Conservation (phyloP, 2,888 invertebrate species). For the Limenitis camilla region DNA sequence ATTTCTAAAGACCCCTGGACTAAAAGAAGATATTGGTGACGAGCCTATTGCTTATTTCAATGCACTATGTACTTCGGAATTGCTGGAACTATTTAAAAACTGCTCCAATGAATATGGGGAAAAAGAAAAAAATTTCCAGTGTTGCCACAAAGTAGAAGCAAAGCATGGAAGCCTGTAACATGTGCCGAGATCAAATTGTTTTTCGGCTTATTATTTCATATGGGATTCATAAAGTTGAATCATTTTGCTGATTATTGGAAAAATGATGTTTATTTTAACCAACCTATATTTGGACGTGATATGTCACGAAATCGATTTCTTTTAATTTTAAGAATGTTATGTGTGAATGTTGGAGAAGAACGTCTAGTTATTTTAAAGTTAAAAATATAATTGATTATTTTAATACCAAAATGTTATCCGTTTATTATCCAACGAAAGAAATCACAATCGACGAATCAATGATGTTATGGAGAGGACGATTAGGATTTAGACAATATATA, state of each 20-base stretch:
- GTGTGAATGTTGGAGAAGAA: slow-evolving; percentile 13
- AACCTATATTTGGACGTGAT: slow-evolving; percentile 14
- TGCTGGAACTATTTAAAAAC: slow-evolving; percentile 16
- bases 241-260: slow-evolving; percentile 18
- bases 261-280: slow-evolving; percentile 16
- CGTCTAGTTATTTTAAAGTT: slow-evolving; percentile 15
- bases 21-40: slow-evolving; percentile 21
- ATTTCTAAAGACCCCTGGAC: slow-evolving; percentile 17
- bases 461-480: slow-evolving; percentile 25
- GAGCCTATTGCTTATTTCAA: slow-evolving; percentile 21
- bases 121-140: not conserved
- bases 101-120: slow-evolving; percentile 1
- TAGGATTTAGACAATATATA: too few relatives aligned
- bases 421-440: slow-evolving; percentile 19
- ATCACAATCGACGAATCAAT: slow-evolving; percentile 18
- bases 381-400: slow-evolving; percentile 19
- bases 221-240: slow-evolving; percentile 17
- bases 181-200: slow-evolving; percentile 15
- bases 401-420: slow-evolving; percentile 12
- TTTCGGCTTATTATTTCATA: slow-evolving; percentile 20
- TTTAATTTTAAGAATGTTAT: slow-evolving; percentile 20
- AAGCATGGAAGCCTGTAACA: slow-evolving; percentile 15
- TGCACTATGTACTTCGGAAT: slow-evolving; percentile 16
- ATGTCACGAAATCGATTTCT: slow-evolving; percentile 18
- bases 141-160: not conserved